Evolutionary conservation across 2,797 vertebrate species (phyloP).

Genomic region (Pyrocephalus nanus): DNA sequence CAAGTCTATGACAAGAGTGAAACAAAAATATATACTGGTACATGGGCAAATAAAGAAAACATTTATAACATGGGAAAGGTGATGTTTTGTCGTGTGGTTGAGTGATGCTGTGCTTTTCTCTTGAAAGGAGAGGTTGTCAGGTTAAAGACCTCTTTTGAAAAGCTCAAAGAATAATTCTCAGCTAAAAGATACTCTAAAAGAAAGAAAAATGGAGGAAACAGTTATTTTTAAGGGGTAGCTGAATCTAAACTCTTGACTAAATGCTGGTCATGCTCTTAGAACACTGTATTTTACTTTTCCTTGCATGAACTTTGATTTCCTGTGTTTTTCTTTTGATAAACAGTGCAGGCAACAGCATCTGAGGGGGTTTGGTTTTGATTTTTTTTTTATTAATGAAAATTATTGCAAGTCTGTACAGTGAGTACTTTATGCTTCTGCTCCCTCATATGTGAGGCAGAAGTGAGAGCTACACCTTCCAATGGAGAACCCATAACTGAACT

Average conservation of each 20-base stretch:
- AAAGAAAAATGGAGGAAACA: neutral
- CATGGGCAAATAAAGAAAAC: neutral
- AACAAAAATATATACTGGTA: neutral
- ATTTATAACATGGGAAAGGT: neutral
- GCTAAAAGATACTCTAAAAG: neutral
- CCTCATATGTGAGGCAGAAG: neutral
- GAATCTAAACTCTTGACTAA: neutral
- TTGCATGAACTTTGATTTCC: neutral
- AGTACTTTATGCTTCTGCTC: neutral
- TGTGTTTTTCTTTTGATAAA: neutral
- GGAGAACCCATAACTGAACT: neutral
- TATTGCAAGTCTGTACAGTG: neutral
- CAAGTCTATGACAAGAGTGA: neutral
- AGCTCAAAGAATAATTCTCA: neutral
- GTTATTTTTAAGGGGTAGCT: neutral
- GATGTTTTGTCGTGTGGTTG: neutral
- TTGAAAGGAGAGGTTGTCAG: neutral
- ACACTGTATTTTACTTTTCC: neutral
- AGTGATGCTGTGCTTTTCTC: neutral
- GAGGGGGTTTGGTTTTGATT: neutral
- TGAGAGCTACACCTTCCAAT: neutral
- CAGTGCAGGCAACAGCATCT: neutral
- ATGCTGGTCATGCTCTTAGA: neutral
- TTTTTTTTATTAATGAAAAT: neutral
- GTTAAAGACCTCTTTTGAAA: neutral